phyloP scores from a whole-genome alignment of 2,113 vertebrate genomes.

The Chaetura pelagica region DNA sequence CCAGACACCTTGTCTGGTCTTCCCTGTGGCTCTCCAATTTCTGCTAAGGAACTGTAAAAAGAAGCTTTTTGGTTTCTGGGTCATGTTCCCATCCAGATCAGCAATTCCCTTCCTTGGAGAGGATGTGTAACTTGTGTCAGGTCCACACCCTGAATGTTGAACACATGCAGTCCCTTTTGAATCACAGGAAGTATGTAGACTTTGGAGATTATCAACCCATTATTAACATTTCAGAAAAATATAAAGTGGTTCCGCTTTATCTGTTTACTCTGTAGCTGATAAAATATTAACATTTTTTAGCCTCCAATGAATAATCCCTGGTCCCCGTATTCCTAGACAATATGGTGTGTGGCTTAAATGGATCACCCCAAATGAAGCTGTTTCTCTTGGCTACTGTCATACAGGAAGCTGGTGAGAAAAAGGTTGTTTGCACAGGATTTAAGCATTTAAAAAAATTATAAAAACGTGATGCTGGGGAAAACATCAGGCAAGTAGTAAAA shows the following conservation, averaged over 20 bases:
- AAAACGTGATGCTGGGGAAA: conserved; percentile 69
- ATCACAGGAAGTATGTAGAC: conserved; percentile 74
- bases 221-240: conserved; percentile 74
- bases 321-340: conserved; percentile 63
- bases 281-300: conserved; percentile 71
- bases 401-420: conserved; percentile 75
- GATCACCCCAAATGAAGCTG: conserved; percentile 55
- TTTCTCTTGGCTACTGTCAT: conserved; percentile 74
- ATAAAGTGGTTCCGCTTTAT: conserved; percentile 74
- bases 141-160: neutral
- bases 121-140: conserved; percentile 15
- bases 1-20: neutral
- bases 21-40: neutral
- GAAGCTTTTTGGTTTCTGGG: neutral
- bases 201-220: conserved; percentile 77
- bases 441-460: conserved; percentile 51
- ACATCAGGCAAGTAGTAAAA: conserved; percentile 68
- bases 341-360: conserved; percentile 33
- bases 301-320: conserved; percentile 57
- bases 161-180: conserved; percentile 59
- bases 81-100: neutral
- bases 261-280: conserved; percentile 77
- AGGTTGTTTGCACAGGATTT: conserved; percentile 78
- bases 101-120: neutral
- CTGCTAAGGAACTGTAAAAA: neutral